Evolutionary conservation across 2,888 invertebrate genomes (phyloP).

Genomic region (Metopia argyrocephala): DNA sequence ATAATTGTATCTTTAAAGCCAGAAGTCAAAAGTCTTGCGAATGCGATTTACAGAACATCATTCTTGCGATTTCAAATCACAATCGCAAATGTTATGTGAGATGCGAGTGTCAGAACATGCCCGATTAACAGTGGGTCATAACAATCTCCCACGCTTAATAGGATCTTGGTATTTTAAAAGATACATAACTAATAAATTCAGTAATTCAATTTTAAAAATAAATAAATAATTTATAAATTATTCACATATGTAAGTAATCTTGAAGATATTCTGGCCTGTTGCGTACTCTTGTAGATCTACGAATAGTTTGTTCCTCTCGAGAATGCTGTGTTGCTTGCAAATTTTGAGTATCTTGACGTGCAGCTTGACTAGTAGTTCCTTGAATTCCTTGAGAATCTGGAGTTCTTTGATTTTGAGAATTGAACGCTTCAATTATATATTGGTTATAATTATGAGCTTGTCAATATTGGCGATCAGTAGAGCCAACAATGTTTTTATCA

Average conservation of each 20-base stretch:
- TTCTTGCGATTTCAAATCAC: no score
- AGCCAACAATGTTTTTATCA: background rate
- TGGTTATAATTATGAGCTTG: background rate
- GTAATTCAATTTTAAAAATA: background rate
- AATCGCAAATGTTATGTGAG: no score
- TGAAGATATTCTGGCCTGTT: no score
- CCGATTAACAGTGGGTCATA: no score
- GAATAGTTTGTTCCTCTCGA: background rate
- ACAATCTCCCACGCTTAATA: no score
- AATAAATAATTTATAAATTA: slow-evolving; percentile 1
- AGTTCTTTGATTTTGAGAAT: background rate
- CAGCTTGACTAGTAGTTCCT: background rate
- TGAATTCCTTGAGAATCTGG: background rate
- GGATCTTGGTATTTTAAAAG: no score
- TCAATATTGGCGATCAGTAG: background rate
- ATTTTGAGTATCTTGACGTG: background rate
- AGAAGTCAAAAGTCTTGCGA: no score
- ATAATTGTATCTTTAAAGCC: no score
- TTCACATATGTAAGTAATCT: background rate
- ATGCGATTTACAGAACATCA: no score
- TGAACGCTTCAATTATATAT: background rate
- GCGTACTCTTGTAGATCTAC: background rate
- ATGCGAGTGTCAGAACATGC: no score
- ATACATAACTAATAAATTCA: no score
- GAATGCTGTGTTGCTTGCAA: background rate